Percentiles rank a stretch among this genome's conserved stretches.
phyloP scores from a whole-genome alignment of 2,797 vertebrate genomes.

The Streptopelia turtur region DNA sequence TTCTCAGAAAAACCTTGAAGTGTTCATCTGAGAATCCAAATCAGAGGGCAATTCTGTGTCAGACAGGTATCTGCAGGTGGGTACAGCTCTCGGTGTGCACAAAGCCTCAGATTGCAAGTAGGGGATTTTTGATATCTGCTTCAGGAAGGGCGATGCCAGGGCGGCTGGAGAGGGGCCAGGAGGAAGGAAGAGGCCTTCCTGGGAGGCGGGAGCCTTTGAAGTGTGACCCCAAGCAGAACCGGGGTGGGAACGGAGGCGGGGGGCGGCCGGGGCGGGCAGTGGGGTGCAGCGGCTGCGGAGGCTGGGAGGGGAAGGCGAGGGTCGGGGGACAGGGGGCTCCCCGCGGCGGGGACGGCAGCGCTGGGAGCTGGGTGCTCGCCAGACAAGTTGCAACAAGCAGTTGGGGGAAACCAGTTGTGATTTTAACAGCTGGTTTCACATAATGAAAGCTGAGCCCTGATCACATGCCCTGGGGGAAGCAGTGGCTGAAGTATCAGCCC shows the following conservation, averaged over 20 bases:
- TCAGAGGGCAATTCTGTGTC: conserved; percentile 4
- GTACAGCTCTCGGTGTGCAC: neutral
- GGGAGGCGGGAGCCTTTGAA: neutral
- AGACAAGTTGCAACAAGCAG: neutral
- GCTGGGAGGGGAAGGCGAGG: neutral
- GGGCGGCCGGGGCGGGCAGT: neutral
- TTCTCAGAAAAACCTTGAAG: conserved; percentile 16
- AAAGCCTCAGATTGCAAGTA: neutral
- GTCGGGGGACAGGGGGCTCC: neutral
- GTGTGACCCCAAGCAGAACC: neutral
- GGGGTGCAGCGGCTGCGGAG: accelerated
- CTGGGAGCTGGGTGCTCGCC: neutral
- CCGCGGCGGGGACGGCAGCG: neutral
- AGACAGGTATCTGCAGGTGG: conserved; percentile 25
- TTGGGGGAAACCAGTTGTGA: neutral
- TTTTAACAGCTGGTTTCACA: conserved; percentile 11
- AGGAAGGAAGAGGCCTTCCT: conserved; percentile 28
- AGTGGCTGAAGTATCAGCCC: neutral
- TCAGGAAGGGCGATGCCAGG: neutral
- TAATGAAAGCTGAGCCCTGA: conserved; percentile 1
- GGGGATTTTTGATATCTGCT: conserved; percentile 38
- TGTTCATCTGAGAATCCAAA: neutral
- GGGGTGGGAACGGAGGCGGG: accelerated
- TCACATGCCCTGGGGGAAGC: neutral
- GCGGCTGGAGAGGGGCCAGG: conserved; percentile 40